These are phyloP conservation scores for Chrysodeixis includens DNA, from an alignment of 2,888 invertebrate species.

Conservation along the genomic window DNA sequence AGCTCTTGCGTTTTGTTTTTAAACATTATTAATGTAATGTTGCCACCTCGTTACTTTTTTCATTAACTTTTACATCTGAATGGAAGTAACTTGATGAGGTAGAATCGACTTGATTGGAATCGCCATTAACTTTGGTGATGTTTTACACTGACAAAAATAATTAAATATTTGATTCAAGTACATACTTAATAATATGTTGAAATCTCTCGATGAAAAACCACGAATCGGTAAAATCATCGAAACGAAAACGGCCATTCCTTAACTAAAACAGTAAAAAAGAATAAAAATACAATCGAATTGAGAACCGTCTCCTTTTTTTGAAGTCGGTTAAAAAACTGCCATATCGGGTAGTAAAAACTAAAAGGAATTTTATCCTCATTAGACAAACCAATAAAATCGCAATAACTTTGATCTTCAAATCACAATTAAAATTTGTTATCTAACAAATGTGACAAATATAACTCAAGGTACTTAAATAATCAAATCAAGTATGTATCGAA, in stretches of 20 bases:
- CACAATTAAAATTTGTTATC: background rate
- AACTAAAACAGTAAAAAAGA: too few species aligned
- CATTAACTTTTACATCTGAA: background rate
- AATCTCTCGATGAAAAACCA: too few species aligned
- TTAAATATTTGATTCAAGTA: too few species aligned
- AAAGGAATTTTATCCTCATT: too few species aligned
- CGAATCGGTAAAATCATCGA: too few species aligned
- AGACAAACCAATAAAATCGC: too few species aligned
- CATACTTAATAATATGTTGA: too few species aligned
- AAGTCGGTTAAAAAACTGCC: background rate
- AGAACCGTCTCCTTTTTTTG: too few species aligned
- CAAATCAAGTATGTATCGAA: background rate
- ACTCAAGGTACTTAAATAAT: background rate
- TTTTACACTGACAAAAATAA: background rate
- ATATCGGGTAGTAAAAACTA: background rate
- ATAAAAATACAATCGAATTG: too few species aligned
- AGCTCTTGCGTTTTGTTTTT: constrained; percentile 30
- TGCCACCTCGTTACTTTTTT: constrained; percentile 13
- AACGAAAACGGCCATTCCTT: too few species aligned
- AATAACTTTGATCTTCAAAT: background rate
- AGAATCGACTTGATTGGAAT: background rate
- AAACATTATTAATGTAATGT: constrained; percentile 43
- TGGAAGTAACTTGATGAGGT: background rate
- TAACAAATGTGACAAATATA: background rate
- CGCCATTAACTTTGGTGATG: background rate